Percentiles rank a stretch among this genome's conserved stretches.
Conservation (phyloP, 2,888 invertebrate species). For the Platycheirus rosarum region DNA sequence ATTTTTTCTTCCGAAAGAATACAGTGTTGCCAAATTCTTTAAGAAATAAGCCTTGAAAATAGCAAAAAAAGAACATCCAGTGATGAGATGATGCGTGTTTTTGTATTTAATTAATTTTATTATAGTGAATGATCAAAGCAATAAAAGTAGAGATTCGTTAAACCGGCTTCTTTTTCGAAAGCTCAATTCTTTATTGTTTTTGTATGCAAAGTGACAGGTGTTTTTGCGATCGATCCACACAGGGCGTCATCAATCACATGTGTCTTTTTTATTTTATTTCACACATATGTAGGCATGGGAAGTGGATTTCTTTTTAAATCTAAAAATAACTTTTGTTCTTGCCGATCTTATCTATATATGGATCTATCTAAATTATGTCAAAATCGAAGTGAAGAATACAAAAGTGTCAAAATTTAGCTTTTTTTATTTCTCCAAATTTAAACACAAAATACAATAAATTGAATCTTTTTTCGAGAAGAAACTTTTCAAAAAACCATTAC, state of each 20-base stretch:
- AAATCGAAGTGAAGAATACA: no score
- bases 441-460: no score
- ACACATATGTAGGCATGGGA: no score
- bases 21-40: not conserved
- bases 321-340: not conserved
- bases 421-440: no score
- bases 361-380: conserved; percentile 4
- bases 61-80: not conserved
- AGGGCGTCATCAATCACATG: conserved; percentile 12
- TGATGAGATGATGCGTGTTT: no score
- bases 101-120: no score
- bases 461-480: no score
- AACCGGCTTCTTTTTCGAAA: not conserved
- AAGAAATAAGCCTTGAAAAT: not conserved
- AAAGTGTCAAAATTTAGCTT: no score
- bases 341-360: not conserved
- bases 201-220: not conserved
- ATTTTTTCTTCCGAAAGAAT: not conserved
- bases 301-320: conserved; percentile 1
- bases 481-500: no score
- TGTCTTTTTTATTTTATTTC: not conserved
- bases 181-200: not conserved
- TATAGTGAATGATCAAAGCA: no score
- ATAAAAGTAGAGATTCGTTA: not conserved
- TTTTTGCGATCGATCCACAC: not conserved